Evolutionary conservation across 2,797 vertebrate genomes (phyloP).

Genomic region (Muscicapa comitata): DNA sequence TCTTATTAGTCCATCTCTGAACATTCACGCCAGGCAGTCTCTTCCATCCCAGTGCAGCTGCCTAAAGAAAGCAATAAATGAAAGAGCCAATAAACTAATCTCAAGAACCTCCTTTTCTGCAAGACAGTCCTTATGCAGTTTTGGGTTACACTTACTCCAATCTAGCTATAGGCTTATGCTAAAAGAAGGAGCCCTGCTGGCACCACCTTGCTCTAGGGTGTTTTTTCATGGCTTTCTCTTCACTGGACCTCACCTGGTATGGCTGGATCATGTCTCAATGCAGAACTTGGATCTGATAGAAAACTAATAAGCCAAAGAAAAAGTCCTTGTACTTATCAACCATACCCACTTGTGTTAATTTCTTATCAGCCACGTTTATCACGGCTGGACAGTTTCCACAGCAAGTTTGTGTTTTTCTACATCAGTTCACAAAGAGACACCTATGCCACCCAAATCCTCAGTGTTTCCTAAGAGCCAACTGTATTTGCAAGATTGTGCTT

Average conservation of each 20-base stretch:
- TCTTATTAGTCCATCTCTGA: constrained; percentile 26
- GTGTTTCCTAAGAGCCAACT: neutral
- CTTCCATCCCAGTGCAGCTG: neutral
- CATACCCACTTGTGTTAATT: neutral
- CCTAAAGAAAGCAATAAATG: constrained; percentile 26
- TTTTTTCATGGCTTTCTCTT: neutral
- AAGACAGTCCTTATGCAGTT: neutral
- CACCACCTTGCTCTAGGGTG: neutral
- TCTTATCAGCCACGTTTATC: neutral
- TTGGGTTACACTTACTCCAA: neutral
- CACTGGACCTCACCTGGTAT: neutral
- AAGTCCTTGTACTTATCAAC: neutral
- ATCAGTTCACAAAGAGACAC: neutral
- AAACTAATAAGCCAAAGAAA: neutral
- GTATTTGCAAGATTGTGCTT: neutral
- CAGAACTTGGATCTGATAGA: neutral
- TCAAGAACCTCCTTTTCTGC: neutral
- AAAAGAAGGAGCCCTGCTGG: neutral
- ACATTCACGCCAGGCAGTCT: constrained; percentile 8
- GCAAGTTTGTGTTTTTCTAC: neutral
- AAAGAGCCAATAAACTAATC: neutral
- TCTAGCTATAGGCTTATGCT: neutral
- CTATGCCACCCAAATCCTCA: neutral
- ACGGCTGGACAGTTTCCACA: neutral
- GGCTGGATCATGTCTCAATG: neutral